These are phyloP conservation scores for Apantesis nais DNA, from an alignment of 2,888 invertebrate genomes.

Conservation along the genomic window DNA sequence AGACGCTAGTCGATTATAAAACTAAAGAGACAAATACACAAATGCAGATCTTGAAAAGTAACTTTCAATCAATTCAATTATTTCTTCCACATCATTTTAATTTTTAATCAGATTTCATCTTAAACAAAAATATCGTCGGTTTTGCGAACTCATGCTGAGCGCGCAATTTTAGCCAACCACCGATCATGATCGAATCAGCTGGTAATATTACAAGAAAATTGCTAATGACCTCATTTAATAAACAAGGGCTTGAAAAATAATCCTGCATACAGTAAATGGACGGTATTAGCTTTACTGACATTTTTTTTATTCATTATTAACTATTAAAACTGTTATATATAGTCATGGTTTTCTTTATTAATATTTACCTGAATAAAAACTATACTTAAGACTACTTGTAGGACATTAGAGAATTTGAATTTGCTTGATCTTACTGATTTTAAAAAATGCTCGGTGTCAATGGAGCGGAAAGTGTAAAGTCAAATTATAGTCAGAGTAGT, in stretches of 20 bases:
- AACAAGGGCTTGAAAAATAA: conserved; percentile 65
- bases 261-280: conserved; percentile 53
- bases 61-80: background rate
- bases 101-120: background rate
- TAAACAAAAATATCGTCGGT: background rate
- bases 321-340: conserved; percentile 9
- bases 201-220: conserved; percentile 67
- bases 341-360: background rate
- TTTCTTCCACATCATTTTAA: background rate
- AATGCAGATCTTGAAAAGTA: background rate
- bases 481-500: too few species aligned
- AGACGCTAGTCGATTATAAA: background rate
- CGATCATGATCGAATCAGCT: conserved; percentile 54
- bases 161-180: conserved; percentile 50
- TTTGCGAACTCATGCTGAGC: conserved; percentile 9
- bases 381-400: too few species aligned
- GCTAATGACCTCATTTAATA: conserved; percentile 71
- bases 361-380: too few species aligned
- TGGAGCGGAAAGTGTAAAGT: too few species aligned
- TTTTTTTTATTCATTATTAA: conserved; percentile 20
- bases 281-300: conserved; percentile 37
- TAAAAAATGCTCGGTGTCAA: too few species aligned
- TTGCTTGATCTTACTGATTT: too few species aligned
- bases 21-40: too few species aligned
- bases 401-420: background rate